Conservation (phyloP, 2,888 invertebrate genomes). For the Trichogramma evanescens region DNA sequence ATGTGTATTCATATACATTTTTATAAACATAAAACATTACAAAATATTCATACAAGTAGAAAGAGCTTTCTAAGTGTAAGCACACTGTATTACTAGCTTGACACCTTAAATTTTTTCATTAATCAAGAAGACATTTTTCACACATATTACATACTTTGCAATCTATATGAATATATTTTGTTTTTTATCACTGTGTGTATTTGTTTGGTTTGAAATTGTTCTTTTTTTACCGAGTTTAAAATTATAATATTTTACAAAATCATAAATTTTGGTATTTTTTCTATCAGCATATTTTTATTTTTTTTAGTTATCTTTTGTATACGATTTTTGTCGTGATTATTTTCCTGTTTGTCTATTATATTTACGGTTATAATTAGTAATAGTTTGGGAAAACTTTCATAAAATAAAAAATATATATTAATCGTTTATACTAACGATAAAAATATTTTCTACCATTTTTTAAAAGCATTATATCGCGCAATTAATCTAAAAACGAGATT, state of each 20-base stretch:
- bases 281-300: neutral
- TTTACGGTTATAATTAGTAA: too few relatives aligned
- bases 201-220: slow-evolving; percentile 15
- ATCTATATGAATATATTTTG: slow-evolving; percentile 13
- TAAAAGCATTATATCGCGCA: too few relatives aligned
- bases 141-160: too few relatives aligned
- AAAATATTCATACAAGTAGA: slow-evolving; percentile 23
- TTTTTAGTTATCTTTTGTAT: neutral
- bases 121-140: too few relatives aligned
- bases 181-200: slow-evolving; percentile 13
- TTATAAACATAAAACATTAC: slow-evolving; percentile 21
- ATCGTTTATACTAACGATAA: too few relatives aligned
- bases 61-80: slow-evolving; percentile 17
- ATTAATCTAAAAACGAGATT: slow-evolving; percentile 20
- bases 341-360: neutral
- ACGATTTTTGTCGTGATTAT: slow-evolving; percentile 6
- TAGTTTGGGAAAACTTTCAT: too few relatives aligned
- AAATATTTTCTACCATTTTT: too few relatives aligned
- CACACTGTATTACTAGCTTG: slow-evolving; percentile 12
- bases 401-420: too few relatives aligned
- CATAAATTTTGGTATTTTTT: neutral
- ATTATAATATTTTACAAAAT: slow-evolving; percentile 11
- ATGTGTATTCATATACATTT: neutral
- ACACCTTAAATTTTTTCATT: slow-evolving; percentile 6
- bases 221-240: slow-evolving; percentile 1